These are phyloP conservation scores for Hydrotaea cyrtoneurina DNA, from an alignment of 2,888 invertebrate genomes.

Conservation along the genomic window DNA sequence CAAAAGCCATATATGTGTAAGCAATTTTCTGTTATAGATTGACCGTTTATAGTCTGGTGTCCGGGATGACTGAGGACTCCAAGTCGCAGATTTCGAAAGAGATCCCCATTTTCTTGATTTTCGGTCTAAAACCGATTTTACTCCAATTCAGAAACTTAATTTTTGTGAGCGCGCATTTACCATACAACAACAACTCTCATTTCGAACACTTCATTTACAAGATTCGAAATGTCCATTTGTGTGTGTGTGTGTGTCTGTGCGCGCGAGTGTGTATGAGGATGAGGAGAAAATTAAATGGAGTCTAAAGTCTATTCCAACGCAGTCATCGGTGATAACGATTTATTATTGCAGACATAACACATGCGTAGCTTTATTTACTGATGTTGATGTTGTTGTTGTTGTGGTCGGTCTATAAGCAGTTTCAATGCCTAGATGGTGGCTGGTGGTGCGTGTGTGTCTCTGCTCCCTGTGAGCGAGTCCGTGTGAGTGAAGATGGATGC, in stretches of 20 bases:
- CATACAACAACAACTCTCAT: neutral
- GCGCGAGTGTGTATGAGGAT: neutral
- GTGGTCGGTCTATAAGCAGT: slow-evolving; percentile 24
- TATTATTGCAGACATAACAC: slow-evolving; percentile 61
- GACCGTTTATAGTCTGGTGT: too few species aligned
- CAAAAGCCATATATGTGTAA: too few species aligned
- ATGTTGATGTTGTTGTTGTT: slow-evolving; percentile 20
- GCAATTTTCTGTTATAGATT: too few species aligned
- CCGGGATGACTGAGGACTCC: too few species aligned
- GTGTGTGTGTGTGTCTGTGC: neutral
- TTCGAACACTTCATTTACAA: neutral
- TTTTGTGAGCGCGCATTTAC: neutral
- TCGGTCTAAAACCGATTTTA: too few species aligned
- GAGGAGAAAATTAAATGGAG: slow-evolving; percentile 26
- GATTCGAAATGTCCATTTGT: neutral
- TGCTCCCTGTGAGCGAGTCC: neutral
- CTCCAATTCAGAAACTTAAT: neutral
- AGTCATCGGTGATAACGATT: slow-evolving; percentile 57
- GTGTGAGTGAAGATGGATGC: slow-evolving; percentile 50
- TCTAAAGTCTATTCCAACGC: slow-evolving; percentile 16
- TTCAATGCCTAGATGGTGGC: slow-evolving; percentile 30
- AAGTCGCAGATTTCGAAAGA: too few species aligned
- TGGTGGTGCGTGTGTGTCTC: neutral
- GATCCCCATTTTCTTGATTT: too few species aligned
- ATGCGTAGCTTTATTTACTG: slow-evolving; percentile 53